Conservation (phyloP, 1,140 invertebrate genomes). For the Uloborus diversus region DNA sequence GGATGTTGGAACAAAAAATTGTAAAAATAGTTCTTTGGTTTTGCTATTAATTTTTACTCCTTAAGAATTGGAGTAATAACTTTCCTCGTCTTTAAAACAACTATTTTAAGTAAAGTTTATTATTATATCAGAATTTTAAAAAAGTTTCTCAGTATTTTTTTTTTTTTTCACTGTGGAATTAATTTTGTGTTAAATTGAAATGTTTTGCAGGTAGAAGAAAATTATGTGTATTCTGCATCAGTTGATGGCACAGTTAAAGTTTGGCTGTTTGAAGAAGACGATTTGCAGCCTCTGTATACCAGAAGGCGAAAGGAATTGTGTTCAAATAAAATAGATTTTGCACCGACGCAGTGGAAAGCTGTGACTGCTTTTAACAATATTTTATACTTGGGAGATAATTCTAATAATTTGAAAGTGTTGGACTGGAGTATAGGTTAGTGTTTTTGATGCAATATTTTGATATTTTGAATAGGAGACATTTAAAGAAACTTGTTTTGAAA, state of each 20-base stretch:
- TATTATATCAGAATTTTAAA: no score
- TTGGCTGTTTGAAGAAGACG: constrained; percentile 36
- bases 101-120: no score
- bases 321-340: background rate
- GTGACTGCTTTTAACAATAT: constrained; percentile 4
- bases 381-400: constrained; percentile 34
- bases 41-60: no score
- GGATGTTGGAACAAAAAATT: no score
- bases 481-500: no score
- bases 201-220: constrained; percentile 11
- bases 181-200: background rate
- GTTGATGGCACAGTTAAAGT: constrained; percentile 44
- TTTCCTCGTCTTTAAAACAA: no score
- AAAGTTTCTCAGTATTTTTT: no score
- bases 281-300: constrained; percentile 30
- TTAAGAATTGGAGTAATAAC: no score
- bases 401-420: constrained; percentile 13
- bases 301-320: constrained; percentile 18
- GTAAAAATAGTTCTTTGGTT: no score
- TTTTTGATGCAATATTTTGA: background rate
- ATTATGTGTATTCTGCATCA: constrained; percentile 30
- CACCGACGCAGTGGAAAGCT: constrained; percentile 27
- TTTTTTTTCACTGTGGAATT: background rate
- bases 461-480: background rate
- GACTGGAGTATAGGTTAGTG: constrained; percentile 43